phyloP scores from a whole-genome alignment of 1,140 invertebrate genomes.

The Drosophila suzukii region DNA sequence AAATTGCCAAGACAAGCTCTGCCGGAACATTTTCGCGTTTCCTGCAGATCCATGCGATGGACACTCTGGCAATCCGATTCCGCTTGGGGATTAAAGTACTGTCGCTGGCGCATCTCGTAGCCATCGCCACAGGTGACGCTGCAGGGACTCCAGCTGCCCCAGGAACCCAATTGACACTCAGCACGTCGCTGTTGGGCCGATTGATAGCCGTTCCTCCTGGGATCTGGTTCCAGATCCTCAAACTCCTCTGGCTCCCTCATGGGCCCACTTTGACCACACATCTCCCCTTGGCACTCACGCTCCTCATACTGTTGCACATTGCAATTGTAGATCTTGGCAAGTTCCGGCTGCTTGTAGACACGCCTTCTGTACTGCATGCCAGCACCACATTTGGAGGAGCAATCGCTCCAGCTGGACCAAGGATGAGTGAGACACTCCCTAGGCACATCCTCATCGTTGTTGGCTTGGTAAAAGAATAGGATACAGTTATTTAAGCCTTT shows the following conservation, averaged over 20 bases:
- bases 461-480: slow-evolving; percentile 35
- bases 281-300: slow-evolving; percentile 59
- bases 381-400: slow-evolving; percentile 91
- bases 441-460: slow-evolving; percentile 76
- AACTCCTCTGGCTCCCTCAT: slow-evolving; percentile 26
- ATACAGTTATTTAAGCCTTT: not conserved
- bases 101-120: slow-evolving; percentile 50
- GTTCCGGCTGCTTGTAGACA: slow-evolving; percentile 85
- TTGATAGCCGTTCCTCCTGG: slow-evolving; percentile 9
- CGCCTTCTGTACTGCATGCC: slow-evolving; percentile 89
- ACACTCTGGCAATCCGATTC: slow-evolving; percentile 59
- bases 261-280: slow-evolving; percentile 41
- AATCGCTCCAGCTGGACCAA: slow-evolving; percentile 92
- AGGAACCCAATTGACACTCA: slow-evolving; percentile 89
- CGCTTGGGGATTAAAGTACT: slow-evolving; percentile 57
- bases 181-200: slow-evolving; percentile 26
- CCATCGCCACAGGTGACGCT: slow-evolving; percentile 88
- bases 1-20: slow-evolving; percentile 53
- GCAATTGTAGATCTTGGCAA: slow-evolving; percentile 85
- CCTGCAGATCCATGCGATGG: slow-evolving; percentile 45
- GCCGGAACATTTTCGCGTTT: slow-evolving; percentile 48
- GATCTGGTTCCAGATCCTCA: slow-evolving; percentile 29
- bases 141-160: slow-evolving; percentile 91
- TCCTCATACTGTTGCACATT: slow-evolving; percentile 68
- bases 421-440: slow-evolving; percentile 88